A percentile compares a stretch with the other conserved stretches of the same genome.
phyloP scores from a whole-genome alignment of 2,888 invertebrate species.

The Habrosyne pyritoides region DNA sequence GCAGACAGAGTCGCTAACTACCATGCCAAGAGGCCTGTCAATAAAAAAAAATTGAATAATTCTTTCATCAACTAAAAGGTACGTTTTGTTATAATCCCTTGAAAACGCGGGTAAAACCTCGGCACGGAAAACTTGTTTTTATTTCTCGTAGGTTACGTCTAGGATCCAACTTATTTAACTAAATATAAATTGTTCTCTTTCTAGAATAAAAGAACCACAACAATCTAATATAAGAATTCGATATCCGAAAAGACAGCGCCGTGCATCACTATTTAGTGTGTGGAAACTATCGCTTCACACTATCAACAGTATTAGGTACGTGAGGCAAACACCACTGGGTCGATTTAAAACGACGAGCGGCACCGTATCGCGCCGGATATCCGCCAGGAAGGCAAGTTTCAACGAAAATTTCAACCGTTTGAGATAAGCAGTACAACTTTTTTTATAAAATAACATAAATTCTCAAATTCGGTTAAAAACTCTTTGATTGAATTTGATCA shows the following conservation, averaged over 20 bases:
- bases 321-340: constrained; percentile 21
- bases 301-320: constrained; percentile 8
- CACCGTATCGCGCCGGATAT: constrained; percentile 47
- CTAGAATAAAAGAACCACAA: neutral
- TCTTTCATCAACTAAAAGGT: too few relatives aligned
- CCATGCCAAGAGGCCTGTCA: too few relatives aligned
- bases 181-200: neutral
- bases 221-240: neutral
- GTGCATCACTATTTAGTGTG: neutral
- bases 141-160: neutral
- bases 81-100: too few relatives aligned
- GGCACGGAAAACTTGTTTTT: too few relatives aligned
- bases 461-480: neutral
- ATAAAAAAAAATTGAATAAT: too few relatives aligned
- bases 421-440: constrained; percentile 39
- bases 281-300: constrained; percentile 1
- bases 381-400: constrained; percentile 43
- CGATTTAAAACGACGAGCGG: constrained; percentile 30
- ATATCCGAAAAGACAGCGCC: neutral
- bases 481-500: too few relatives aligned
- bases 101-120: neutral
- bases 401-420: constrained; percentile 42
- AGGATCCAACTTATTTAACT: neutral
- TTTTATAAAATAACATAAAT: constrained; percentile 16
- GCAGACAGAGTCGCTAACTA: too few relatives aligned